phyloP scores from a whole-genome alignment of 1,140 invertebrate genomes.

The Lucilia sericata region DNA sequence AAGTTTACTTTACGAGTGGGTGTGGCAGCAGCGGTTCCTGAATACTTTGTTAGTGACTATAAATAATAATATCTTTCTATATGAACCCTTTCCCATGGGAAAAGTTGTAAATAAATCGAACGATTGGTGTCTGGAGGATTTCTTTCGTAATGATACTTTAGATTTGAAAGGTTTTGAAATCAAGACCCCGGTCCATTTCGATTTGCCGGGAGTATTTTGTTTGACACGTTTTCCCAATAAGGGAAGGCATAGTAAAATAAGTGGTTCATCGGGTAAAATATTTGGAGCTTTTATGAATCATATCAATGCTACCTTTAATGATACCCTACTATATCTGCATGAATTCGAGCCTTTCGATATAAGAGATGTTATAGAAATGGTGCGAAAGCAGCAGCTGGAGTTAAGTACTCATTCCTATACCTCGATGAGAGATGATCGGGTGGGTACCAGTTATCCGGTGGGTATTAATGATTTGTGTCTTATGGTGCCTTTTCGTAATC shows the following conservation, averaged over 20 bases:
- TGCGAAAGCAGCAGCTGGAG: slow-evolving; percentile 48
- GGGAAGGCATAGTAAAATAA: slow-evolving; percentile 47
- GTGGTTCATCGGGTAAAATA: slow-evolving; percentile 57
- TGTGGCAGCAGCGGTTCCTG: slow-evolving; percentile 57
- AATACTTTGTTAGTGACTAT: slow-evolving; percentile 56
- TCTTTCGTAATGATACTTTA: slow-evolving; percentile 48
- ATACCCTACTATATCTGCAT: slow-evolving; percentile 44
- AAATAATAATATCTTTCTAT: slow-evolving; percentile 52
- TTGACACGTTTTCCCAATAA: slow-evolving; percentile 44
- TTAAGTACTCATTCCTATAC: slow-evolving; percentile 60
- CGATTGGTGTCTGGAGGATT: slow-evolving; percentile 50
- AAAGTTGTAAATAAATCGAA: slow-evolving; percentile 53
- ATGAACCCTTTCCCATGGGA: slow-evolving; percentile 55
- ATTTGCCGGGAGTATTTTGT: slow-evolving; percentile 57
- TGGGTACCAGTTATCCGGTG: slow-evolving; percentile 58
- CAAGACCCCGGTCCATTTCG: slow-evolving; percentile 53
- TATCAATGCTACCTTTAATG: slow-evolving; percentile 56
- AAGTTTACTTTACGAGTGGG: slow-evolving; percentile 51
- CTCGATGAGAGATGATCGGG: slow-evolving; percentile 46
- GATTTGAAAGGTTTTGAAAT: slow-evolving; percentile 56
- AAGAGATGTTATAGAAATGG: slow-evolving; percentile 31
- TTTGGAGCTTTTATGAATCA: slow-evolving; percentile 55
- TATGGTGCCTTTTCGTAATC: slow-evolving; percentile 59
- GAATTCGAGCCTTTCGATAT: slow-evolving; percentile 41
- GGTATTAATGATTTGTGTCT: slow-evolving; percentile 63